Evolutionary conservation across 2,113 vertebrate genomes (phyloP), one percentile per base, ranked within the genome.

Genomic region (Psittacus erithacus): DNA sequence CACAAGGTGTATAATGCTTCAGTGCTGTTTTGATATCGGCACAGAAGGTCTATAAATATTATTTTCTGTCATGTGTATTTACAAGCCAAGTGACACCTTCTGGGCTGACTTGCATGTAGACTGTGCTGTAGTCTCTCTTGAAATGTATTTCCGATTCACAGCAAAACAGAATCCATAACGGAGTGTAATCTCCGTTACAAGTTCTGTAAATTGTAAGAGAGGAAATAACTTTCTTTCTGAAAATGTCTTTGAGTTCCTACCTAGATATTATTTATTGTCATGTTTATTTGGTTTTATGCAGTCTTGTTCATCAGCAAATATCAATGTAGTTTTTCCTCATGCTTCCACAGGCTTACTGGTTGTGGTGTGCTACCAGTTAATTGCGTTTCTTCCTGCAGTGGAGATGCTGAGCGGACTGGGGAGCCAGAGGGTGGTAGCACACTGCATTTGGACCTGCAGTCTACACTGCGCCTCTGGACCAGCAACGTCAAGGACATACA

Each of bases 401-500:
- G 39, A 86, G 41, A 38, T 33, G 11, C 15, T 80, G 18, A 71
- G 17, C 17, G 57, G 29, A 10, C 1, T 65, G 17, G 6, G 5
- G 18, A 74, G 44, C 13, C 8, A 46, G 53, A 60, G 29, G 10
- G 9, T 46, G 23, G 29, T 25, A 46, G 43, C 29, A 35, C 15
- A 9, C 11, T 69, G 25, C 18, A 10, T 69, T 75, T 88, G 39
- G 25, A 33, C 39, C 16, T 60, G 22, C 57, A 50, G 13, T 14
- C n/a, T 47, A 5, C 11, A 6, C 28, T 62, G 18, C 8, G 19
- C 7, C 11, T 65, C 35, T 33, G 23, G 60, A 78, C 23, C 35
- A 62, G 28, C 12, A 27, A 2, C 0, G 1, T 27, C 49, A 63
- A 27, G 8, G 28, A 7, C 8, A 17, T 12, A 43, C 11, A 12